Conservation (phyloP, 2,113 vertebrate genomes). For the Jacana jacana region DNA sequence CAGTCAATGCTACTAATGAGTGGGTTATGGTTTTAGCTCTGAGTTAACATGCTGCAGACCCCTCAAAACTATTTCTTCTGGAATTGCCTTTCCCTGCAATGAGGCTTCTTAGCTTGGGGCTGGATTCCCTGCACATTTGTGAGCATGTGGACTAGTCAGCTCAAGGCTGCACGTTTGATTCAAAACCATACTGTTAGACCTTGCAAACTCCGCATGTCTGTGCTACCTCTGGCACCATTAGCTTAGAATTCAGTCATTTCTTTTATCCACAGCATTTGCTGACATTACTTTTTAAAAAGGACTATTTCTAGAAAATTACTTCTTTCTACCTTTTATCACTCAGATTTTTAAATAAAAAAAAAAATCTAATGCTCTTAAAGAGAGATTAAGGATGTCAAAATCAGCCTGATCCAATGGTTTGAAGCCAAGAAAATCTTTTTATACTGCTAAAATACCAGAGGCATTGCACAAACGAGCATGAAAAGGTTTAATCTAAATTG, state of each 20-base stretch:
- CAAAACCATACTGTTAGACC: neutral
- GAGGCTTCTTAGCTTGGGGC: neutral
- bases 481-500: slow-evolving; percentile 68
- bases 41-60: neutral
- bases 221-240: neutral
- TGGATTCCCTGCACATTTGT: neutral
- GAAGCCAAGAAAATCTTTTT: slow-evolving; percentile 66
- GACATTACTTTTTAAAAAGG: slow-evolving; percentile 19
- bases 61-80: neutral
- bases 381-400: slow-evolving; percentile 66
- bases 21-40: neutral
- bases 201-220: neutral
- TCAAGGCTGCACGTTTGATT: neutral
- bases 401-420: slow-evolving; percentile 54
- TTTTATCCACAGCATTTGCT: neutral
- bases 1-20: neutral
- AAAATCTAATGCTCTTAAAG: slow-evolving; percentile 44
- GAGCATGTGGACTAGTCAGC: neutral
- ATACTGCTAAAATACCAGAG: slow-evolving; percentile 63
- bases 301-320: slow-evolving; percentile 52
- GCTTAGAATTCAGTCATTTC: slow-evolving; percentile 14
- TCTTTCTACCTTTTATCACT: slow-evolving; percentile 55
- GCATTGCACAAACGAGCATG: slow-evolving; percentile 67
- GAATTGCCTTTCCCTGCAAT: neutral
- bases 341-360: slow-evolving; percentile 49